Conservation (phyloP, 2,797 vertebrate genomes). For the Acomys russatus region DNA sequence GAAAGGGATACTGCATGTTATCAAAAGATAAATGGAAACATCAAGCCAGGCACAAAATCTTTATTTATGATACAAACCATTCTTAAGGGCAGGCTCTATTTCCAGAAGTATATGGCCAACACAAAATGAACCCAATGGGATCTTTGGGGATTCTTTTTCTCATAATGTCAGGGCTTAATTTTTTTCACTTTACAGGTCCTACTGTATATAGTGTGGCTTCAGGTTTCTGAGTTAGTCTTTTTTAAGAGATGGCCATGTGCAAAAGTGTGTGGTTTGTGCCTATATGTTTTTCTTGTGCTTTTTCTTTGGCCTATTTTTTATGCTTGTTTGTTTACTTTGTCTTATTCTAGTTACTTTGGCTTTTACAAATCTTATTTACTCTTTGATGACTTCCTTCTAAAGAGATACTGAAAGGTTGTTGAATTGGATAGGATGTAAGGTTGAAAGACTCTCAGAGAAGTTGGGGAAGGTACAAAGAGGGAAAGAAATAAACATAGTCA, state of each 20-base stretch:
- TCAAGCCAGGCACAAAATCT: not conserved
- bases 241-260: not conserved
- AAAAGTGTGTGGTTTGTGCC: not conserved
- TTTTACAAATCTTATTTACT: not conserved
- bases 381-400: no score
- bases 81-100: no score
- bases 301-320: not conserved
- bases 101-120: no score
- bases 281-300: not conserved
- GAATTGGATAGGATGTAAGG: not conserved
- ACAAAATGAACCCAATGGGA: no score
- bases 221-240: not conserved
- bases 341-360: no score
- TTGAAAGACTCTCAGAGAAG: not conserved
- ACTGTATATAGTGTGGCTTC: not conserved
- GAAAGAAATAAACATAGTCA: not conserved
- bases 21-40: not conserved
- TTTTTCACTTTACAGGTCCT: not conserved
- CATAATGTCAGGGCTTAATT: no score
- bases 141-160: no score
- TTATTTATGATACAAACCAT: not conserved
- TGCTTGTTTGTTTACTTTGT: not conserved
- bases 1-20: not conserved
- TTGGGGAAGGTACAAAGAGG: not conserved
- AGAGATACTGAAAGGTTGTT: not conserved